Evolutionary conservation across 2,888 invertebrate species (phyloP), one percentile per base, ranked within the genome.

Genomic region (Schizaphis graminum): DNA sequence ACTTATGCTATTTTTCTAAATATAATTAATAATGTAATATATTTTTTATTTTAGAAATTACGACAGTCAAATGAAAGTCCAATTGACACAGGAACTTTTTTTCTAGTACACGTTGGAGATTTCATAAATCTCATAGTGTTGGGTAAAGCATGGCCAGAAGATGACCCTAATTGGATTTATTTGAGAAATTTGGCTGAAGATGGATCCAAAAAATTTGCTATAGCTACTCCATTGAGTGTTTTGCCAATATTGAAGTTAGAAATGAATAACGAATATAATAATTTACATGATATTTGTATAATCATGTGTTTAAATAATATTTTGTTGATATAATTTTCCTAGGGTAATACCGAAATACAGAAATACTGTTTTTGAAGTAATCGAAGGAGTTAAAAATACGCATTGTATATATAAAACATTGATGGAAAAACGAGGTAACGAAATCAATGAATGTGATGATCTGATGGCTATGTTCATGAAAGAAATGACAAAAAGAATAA

Each of bases 221-320:
- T 98, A 5, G 97, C 98, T 0, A 98, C 98, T 4, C 97, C 97
- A 26, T 96, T 98, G 5, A 98, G 98, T 96, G 98, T 98, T 96
- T 96, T 98, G 95, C 98, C 98, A 28, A 97, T 97, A 95, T 96
- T 98, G 87, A 97, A 98, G 97, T 98, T 95, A 95, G 95, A 95
- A 44, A 89, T 5, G 7, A 61, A 44, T 44, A 47, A 89, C 7
- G 7, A 61, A 44, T 44, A 47, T 24, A 44, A 47, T 41, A 7
- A 53, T 35, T 53, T 3, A 0, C 10, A 7, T 85, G 0, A 56
- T n/a, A 28, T 41, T 1, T 16, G 56, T 90, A 28, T n/a, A 8
- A 35, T 35, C 21, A 44, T 28, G 26, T 89, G 21, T 56, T n/a
- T 95, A 95, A 95, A 95, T 90, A 91, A 94, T 94, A 94, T 56